These are phyloP conservation scores for Falco rusticolus DNA, from an alignment of 2,797 vertebrate species.

Conservation along the genomic window DNA sequence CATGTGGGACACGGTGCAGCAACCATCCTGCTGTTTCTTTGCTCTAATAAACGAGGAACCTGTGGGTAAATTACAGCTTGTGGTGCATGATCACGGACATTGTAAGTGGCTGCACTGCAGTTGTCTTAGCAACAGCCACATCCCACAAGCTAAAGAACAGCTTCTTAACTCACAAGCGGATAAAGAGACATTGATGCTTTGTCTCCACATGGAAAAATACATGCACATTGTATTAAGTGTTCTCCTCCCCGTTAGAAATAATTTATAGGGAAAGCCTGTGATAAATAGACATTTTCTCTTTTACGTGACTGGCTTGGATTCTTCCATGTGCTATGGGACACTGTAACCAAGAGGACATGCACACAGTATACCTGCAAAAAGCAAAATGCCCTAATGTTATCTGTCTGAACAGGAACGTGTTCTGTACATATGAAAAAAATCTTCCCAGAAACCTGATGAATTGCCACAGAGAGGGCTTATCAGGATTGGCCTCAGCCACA, in stretches of 20 bases:
- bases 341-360: background rate
- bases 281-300: background rate
- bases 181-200: constrained; percentile 25
- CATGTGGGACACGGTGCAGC: background rate
- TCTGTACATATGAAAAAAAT: background rate
- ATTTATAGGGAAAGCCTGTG: background rate
- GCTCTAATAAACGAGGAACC: constrained; percentile 15
- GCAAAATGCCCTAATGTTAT: background rate
- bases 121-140: constrained; percentile 70
- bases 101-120: background rate
- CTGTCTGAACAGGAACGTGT: background rate
- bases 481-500: background rate
- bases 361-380: background rate
- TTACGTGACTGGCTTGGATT: background rate
- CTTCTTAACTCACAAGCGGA: background rate
- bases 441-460: background rate
- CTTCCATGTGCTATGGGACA: background rate
- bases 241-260: background rate
- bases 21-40: background rate
- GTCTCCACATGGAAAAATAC: constrained; percentile 8
- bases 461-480: background rate
- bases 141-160: constrained; percentile 16
- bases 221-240: background rate
- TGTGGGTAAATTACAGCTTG: constrained; percentile 44
- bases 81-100: constrained; percentile 27